Evolutionary conservation across 2,888 invertebrate species (phyloP), one percentile per base, ranked within the genome.

Genomic region (Tanytarsus gracilentus): DNA sequence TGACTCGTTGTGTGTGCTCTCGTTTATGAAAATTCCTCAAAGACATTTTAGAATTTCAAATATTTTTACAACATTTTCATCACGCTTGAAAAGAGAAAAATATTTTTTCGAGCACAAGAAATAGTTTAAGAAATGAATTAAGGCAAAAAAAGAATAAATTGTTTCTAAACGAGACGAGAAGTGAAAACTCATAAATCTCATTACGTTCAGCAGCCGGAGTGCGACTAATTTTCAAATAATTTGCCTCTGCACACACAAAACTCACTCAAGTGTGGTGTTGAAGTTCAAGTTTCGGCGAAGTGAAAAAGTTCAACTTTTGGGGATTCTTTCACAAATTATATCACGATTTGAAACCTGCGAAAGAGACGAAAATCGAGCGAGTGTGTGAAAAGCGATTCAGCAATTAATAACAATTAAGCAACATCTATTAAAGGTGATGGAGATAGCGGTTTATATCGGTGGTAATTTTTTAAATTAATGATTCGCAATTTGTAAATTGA

Each of bases 1-100:
- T 44, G 44, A 44, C 44, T n/a, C n/a, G n/a, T n/a, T n/a, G n/a
- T 44, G 44, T 44, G 23, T 44, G 44, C 44, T 44, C 44, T 18
- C 36, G 4, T 36, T 36, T 36, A 33, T 33, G 40, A 7, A 18
- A n/a, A n/a, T n/a, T 44, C 11, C 11, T 44, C 23, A 44, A 9
- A 40, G 40, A 18, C 16, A 39, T 3, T 39, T 6, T 18, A 39
- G 18, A 18, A 40, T 40, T 40, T 40, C 18, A 40, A 40, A 40
- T 40, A 40, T 40, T 40, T 40, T 40, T 40, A 40, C 16, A 6
- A n/a, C 3, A 33, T 8, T 14, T 14, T 33, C 14, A 14, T 36
- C 16, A 36, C n/a, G 36, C 16, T 36, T 3, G 2, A 14, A 36
- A 36, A n/a, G 16, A 36, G 36, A n/a, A 36, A 36, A 36, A 14